Base-by-base conservation (phyloP, 2,888 invertebrate species). In the Ormia ochracea region DNA sequence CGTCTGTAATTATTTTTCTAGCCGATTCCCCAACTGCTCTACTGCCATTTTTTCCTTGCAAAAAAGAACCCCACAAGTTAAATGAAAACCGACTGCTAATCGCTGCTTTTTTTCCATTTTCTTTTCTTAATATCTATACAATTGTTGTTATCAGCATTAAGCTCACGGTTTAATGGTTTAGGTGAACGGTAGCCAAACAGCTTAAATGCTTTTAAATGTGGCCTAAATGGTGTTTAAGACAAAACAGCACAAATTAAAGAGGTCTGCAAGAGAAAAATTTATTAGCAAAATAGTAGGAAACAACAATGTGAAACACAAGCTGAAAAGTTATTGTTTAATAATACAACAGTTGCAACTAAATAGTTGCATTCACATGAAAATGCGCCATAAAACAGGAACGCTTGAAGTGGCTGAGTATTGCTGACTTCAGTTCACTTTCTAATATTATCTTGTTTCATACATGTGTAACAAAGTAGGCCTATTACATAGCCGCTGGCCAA, bases 141-240 rank as follows among this genome's bases (percentile, higher is more conserved):
- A 43, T 72, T 50, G 21, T 52, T 52, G 17, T 43, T 61, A 61
- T 61, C 61, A 52, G 7, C 28, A 33, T 17, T 7, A 59, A 38
- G 14, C 72, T 52, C 17, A 65, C 52, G 48, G 9, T 19, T 63
- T 59, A 79, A 69, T 79, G 45, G 52, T 63, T 68, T 48, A 9
- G 65, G 81, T 75, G 79, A 81, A 82, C 83, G 82, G 82, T 82
- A 82, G 82, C 78, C 54, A 77, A 79, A 78, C 66, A 76, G 76
- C 63, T 80, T 80, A 76, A 80, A 80, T 80, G 80, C 23, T 73
- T 72, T 79, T 80, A 73, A 80, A 79, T 75, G 70, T 61, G 70
- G 75, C 75, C 70, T 79, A 75, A 79, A 75, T 73, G 81, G 76
- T 66, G 73, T 74, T 58, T 50, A 70, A 59, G 59, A 75, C 58